Percentiles rank a stretch among this genome's conserved stretches.
These are phyloP conservation scores for Chloroclystis v-ata DNA, from an alignment of 2,888 invertebrate genomes.

Conservation along the genomic window DNA sequence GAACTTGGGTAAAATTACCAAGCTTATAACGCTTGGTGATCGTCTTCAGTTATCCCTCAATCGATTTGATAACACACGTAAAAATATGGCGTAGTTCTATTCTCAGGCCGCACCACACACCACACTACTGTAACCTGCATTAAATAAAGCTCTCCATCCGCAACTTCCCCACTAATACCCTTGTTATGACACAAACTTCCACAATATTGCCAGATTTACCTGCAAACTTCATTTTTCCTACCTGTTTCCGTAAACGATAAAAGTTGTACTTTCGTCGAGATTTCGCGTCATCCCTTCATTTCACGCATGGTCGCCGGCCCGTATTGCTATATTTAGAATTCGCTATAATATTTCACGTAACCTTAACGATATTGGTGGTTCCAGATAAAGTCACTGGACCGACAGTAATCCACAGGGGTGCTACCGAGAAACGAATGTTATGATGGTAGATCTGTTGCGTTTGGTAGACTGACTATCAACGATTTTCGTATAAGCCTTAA, in stretches of 20 bases:
- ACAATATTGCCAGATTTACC: neutral
- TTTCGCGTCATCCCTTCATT: conserved; percentile 47
- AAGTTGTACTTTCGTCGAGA: conserved; percentile 26
- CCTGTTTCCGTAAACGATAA: conserved; percentile 9
- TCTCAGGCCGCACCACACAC: too few species aligned
- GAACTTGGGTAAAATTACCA: too few species aligned
- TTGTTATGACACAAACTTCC: conserved; percentile 1
- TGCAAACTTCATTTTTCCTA: conserved; percentile 7
- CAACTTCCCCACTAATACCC: neutral
- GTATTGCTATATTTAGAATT: conserved; percentile 65
- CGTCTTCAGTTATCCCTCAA: too few species aligned
- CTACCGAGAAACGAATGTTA: conserved; percentile 43
- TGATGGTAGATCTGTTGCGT: too few species aligned
- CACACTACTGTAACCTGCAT: too few species aligned
- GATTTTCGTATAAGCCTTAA: too few species aligned
- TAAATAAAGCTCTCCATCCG: neutral
- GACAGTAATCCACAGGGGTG: conserved; percentile 57
- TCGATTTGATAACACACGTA: too few species aligned
- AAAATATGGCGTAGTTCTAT: too few species aligned
- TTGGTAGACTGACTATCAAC: too few species aligned
- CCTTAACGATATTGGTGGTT: conserved; percentile 46
- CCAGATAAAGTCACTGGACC: conserved; percentile 49
- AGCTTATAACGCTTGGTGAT: too few species aligned
- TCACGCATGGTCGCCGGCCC: conserved; percentile 52
- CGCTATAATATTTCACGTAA: conserved; percentile 52